Base-by-base conservation (phyloP, 2,888 invertebrate species). In the Drosophila neotestacea region DNA sequence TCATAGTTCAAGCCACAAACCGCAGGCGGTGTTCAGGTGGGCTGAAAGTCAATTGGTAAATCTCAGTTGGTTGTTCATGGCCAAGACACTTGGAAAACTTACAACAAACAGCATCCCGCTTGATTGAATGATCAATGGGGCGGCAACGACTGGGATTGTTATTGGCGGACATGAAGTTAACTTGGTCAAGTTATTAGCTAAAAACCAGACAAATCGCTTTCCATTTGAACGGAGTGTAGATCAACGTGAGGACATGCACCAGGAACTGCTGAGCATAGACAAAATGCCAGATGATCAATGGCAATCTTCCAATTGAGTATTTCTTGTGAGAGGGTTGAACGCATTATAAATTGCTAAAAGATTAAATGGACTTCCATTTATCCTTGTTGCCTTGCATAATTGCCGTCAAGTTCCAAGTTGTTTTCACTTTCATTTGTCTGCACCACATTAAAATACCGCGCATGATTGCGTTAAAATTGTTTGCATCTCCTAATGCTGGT, bases 141-240 rank as follows among this genome's bases (percentile, higher is more conserved):
- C 76, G 62, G 58, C 50, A 34, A 50, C 50, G 55, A 47, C 4
- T 52, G 48, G 28, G 30, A 28, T 47, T 48, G 39, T 47, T 11
- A 22, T 32, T 59, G 42, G 34, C 38, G 42, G 44, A 50, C 50
- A 48, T 30, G 36, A 4, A 36, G 36, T 13, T 27, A 51, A 51
- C 41, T 58, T 58, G 61, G 47, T 75, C 85, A 89, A 89, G 89
- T 88, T 89, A 88, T 90, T 85, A 77, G 86, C 81, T 75, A 78
- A 90, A 90, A 84, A 84, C 82, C 88, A 89, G 91, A 90, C 91
- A 90, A 91, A 91, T 91, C 90, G 91, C 91, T 91, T 91, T 91
- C 91, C 90, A 91, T 91, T 91, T 91, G 89, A 79, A 80, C 62
- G 50, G 34, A 34, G 22, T 11, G 28, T 30, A 62, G 79, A 62